phyloP scores from a whole-genome alignment of 2,113 vertebrate species.

The Laticauda colubrina region DNA sequence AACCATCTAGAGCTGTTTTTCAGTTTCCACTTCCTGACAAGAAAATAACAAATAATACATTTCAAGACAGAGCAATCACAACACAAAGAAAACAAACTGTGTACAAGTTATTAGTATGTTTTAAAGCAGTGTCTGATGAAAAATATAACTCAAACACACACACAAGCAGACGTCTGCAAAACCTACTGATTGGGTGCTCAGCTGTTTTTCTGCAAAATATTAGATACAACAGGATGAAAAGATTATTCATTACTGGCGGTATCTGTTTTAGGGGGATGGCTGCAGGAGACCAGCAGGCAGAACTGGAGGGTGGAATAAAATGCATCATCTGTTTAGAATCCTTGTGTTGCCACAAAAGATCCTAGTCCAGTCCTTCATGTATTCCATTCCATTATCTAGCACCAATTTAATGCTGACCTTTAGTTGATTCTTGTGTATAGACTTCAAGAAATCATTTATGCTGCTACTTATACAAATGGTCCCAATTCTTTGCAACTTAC shows the following conservation, averaged over 20 bases:
- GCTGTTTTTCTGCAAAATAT: background rate
- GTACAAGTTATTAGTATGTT: slow-evolving; percentile 4
- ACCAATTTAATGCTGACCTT: background rate
- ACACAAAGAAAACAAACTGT: slow-evolving; percentile 8
- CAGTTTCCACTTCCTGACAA: slow-evolving; percentile 7
- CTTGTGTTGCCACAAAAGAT: background rate
- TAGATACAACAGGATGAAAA: background rate
- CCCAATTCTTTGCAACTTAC: background rate
- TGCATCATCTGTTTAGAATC: background rate
- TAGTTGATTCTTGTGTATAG: background rate
- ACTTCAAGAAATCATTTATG: background rate
- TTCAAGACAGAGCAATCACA: slow-evolving; percentile 14
- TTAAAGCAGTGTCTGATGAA: background rate
- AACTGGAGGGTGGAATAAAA: background rate
- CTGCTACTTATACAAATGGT: background rate
- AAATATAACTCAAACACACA: background rate
- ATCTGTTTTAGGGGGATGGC: background rate
- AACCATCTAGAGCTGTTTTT: slow-evolving; percentile 14
- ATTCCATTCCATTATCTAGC: background rate
- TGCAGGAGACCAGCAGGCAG: background rate
- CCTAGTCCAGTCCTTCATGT: background rate
- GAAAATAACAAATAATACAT: slow-evolving; percentile 25
- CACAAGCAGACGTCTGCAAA: background rate
- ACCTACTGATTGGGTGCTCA: background rate
- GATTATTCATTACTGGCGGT: background rate